Evolutionary conservation across 2,113 vertebrate genomes (phyloP), one percentile per base, ranked within the genome.

Genomic region (Miniopterus natalensis): DNA sequence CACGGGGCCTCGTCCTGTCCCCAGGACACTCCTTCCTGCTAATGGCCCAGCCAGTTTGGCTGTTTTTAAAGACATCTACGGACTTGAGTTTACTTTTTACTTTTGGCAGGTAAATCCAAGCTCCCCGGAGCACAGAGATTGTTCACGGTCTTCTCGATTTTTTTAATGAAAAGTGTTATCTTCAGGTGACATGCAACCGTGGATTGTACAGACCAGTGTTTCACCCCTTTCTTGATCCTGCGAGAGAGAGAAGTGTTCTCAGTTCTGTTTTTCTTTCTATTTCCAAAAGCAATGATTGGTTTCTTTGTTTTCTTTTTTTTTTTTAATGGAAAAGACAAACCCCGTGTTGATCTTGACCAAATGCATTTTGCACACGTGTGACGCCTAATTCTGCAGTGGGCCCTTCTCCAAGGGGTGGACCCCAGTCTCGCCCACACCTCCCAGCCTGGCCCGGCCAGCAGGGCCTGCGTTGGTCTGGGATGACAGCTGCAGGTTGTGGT

Each of bases 361-460:
- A 99, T 99, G 99, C 99, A 97, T 99, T 99, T 99, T 99, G 99
- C 99, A 99, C 99, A 99, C 98, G 98, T 99, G 97, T 98, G 99
- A 99, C 99, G 99, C 99, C 99, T 17, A 10, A 90, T 92, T 94
- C 85, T 45, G 78, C 66, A 15, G 88, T 98, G 97, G 97, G 98
- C 98, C 99, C 98, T 98, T 97, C 97, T 98, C 94, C 97, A 98
- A 98, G 98, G 99, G 98, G 95, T 74, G 88, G 95, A 96, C 97
- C 97, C 96, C 85, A 77, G 95, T 96, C 59, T 42, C 84, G 93
- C 95, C 97, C 90, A 95, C 98, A 97, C 97, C 98, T 97, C 98
- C 70, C 45, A 10, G 1, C 73, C 27, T 2, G 55, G 98, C 98
- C 98, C 91, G 95, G 98, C 96, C 98, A 93, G 29, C 97, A 97